Conservation (phyloP, 2,888 invertebrate species). For the Stenoptilia bipunctidactyla region DNA sequence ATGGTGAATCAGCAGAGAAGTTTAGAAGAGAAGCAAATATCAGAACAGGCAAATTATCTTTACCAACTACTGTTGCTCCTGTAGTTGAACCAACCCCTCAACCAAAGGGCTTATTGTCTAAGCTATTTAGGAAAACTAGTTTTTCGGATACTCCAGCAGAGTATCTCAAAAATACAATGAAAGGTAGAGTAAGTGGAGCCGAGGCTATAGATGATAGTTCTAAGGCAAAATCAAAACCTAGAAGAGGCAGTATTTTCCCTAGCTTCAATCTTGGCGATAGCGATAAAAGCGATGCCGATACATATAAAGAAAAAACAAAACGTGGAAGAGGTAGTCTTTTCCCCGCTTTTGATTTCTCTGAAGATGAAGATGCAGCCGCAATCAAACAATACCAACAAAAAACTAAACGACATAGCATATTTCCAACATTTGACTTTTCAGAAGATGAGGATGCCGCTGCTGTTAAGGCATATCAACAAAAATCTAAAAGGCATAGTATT, state of each 20-base stretch:
- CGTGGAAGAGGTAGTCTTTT: slow-evolving; percentile 49
- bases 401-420: slow-evolving; percentile 33
- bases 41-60: slow-evolving; percentile 51
- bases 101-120: slow-evolving; percentile 39
- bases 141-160: slow-evolving; percentile 43
- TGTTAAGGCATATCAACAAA: slow-evolving; percentile 46
- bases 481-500: slow-evolving; percentile 48
- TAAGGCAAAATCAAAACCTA: slow-evolving; percentile 29
- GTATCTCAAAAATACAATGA: slow-evolving; percentile 44
- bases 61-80: slow-evolving; percentile 33
- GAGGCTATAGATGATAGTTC: slow-evolving; percentile 32
- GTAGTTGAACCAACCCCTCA: slow-evolving; percentile 19
- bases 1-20: slow-evolving; percentile 73
- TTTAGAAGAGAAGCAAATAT: slow-evolving; percentile 64
- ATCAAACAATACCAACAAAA: slow-evolving; percentile 22
- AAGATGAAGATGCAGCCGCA: slow-evolving; percentile 19
- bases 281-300: slow-evolving; percentile 36
- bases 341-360: slow-evolving; percentile 33
- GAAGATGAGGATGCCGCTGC: slow-evolving; percentile 40
- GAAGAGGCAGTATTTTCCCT: slow-evolving; percentile 51
- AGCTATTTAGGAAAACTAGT: slow-evolving; percentile 41
- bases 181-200: slow-evolving; percentile 35
- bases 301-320: slow-evolving; percentile 32
- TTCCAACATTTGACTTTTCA: slow-evolving; percentile 54
- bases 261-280: slow-evolving; percentile 33